Evolutionary conservation across 2,113 vertebrate species (phyloP), one percentile per base, ranked within the genome.

Genomic region (Prunella himalayana): DNA sequence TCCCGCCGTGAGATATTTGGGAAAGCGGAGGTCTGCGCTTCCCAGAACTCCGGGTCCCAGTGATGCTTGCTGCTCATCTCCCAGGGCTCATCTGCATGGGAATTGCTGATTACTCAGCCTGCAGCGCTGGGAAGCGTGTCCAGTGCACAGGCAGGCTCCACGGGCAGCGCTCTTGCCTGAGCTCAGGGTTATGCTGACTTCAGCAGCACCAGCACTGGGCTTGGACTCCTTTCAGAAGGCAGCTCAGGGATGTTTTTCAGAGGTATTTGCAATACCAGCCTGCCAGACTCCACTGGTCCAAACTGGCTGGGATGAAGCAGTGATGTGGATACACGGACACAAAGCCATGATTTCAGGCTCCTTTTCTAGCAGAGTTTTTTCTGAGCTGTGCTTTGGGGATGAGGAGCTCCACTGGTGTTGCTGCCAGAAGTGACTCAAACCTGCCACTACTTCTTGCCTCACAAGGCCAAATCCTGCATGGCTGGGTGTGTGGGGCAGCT

Each of bases 1-100:
- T 96, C 92, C 97, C 56, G 90, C 6, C 7, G 84, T 75, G 86
- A 96, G 94, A 84, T 77, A 54, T 94, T 95, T 95, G 72, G 94
- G 92, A 78, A 86, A 82, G 82, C 0, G 1, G 81, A 88, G 88
- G 50, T 24, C 81, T 81, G 65, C 6, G 2, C 86, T 98, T 97
- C 94, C 93, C 95, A 94, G 96, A 83, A 81, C 79, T 53, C 5
- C 5, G 1, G 50, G 88, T 92, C 94, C 86, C 76, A 27, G 54
- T 7, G 92, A 42, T 33, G 56, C n/a, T 69, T 69, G 50, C 51
- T 54, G 56, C 85, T 44, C 60, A 10, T 95, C 97, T 95, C 95
- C 35, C 5, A 27, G 91, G 92, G 49, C 81, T 93, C 86, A 60
- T 97, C 94, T 93, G 64, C 94, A 78, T 72, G 87, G 88, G 69